phyloP scores from a whole-genome alignment of 2,888 invertebrate genomes.

The Mimumesa dahlbomi region DNA sequence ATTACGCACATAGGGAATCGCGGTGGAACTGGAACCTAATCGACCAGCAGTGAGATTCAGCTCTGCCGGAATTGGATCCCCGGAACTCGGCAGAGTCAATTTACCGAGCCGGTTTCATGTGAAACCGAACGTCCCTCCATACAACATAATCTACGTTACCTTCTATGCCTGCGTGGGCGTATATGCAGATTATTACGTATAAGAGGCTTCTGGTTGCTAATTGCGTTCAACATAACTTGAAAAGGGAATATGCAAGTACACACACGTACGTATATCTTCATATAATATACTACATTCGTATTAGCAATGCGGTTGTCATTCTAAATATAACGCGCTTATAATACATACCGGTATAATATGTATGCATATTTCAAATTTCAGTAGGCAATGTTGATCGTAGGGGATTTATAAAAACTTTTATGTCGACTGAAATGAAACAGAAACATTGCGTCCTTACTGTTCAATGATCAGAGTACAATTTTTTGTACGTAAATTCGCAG shows the following conservation, averaged over 20 bases:
- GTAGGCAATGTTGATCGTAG: no score
- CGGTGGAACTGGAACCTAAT: slow-evolving; percentile 60
- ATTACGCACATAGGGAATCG: slow-evolving; percentile 63
- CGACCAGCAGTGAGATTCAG: slow-evolving; percentile 58
- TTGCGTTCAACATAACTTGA: slow-evolving; percentile 26
- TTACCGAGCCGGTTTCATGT: slow-evolving; percentile 58
- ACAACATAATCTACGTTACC: slow-evolving; percentile 33
- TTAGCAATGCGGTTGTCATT: neutral
- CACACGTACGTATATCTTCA: no score
- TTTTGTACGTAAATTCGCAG: no score
- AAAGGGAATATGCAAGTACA: no score
- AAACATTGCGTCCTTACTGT: no score
- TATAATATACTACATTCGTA: slow-evolving; percentile 8
- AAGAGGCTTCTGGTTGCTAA: slow-evolving; percentile 46
- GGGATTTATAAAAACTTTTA: no score
- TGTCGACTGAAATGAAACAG: no score
- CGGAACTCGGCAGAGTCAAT: slow-evolving; percentile 60
- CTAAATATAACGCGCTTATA: no score
- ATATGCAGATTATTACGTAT: slow-evolving; percentile 47
- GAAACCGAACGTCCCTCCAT: slow-evolving; percentile 56
- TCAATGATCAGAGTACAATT: no score
- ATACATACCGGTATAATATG: no score
- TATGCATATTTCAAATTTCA: no score
- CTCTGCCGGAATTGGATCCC: slow-evolving; percentile 58
- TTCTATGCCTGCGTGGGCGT: slow-evolving; percentile 11